Conservation (phyloP, 2,797 vertebrate species). For the Epinephelus malabaricus region DNA sequence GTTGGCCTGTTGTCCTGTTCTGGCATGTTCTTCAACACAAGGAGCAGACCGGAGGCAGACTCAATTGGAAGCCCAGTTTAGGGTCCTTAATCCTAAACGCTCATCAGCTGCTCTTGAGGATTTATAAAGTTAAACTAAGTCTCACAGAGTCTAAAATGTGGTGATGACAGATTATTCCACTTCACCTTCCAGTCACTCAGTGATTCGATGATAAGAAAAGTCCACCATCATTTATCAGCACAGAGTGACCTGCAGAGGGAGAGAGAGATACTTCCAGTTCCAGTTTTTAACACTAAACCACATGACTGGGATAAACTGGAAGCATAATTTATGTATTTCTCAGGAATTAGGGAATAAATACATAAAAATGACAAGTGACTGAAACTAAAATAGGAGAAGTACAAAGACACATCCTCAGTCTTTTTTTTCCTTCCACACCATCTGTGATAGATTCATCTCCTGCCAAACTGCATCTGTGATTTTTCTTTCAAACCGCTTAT, state of each 20-base stretch:
- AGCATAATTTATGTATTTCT: constrained; percentile 3
- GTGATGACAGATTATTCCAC: constrained; percentile 50
- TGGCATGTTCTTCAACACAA: constrained; percentile 57
- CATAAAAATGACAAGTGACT: constrained; percentile 8
- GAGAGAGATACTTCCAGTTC: constrained; percentile 38
- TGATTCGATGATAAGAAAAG: constrained; percentile 44
- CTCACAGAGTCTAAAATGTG: constrained; percentile 16
- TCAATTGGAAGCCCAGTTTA: constrained; percentile 33
- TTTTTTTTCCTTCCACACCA: background rate
- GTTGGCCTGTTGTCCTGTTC: constrained; percentile 61
- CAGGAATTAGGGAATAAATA: constrained; percentile 14
- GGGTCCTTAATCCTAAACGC: constrained; percentile 41
- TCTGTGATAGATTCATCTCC: constrained; percentile 35
- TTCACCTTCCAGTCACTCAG: constrained; percentile 7
- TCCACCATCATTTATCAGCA: constrained; percentile 40
- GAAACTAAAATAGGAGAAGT: background rate
- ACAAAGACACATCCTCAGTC: background rate
- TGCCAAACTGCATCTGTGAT: constrained; percentile 47
- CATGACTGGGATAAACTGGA: background rate
- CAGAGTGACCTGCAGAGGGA: constrained; percentile 52
- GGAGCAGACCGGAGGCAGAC: constrained; percentile 42
- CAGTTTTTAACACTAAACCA: constrained; percentile 14
- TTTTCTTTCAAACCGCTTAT: constrained; percentile 1
- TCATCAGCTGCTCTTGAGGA: constrained; percentile 40
- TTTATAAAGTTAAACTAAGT: constrained; percentile 36